These are phyloP conservation scores for Sus scrofa DNA, from an alignment of 2,113 vertebrate genomes.

Conservation along the genomic window T2T-Sscrofa CM000824.6:120646001-120646500, in stretches of 20 bases:
- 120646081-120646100: neutral
- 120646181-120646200: neutral
- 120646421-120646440: neutral
- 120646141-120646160: neutral
- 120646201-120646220: conserved; percentile 17
- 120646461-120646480: neutral
- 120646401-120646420: neutral
- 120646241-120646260: neutral
- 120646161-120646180: conserved; percentile 23
- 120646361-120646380: neutral
- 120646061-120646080: neutral
- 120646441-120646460: neutral
- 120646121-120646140: neutral
- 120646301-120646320: neutral
- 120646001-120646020: neutral
- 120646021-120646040: neutral
- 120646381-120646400: neutral
- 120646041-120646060: neutral
- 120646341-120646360: neutral
- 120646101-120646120: neutral
- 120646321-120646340: neutral
- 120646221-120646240: neutral
- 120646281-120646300: neutral
- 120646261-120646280: neutral
- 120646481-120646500: neutral